Conservation (phyloP, 2,888 invertebrate genomes). For the Apodemia mormo region DNA sequence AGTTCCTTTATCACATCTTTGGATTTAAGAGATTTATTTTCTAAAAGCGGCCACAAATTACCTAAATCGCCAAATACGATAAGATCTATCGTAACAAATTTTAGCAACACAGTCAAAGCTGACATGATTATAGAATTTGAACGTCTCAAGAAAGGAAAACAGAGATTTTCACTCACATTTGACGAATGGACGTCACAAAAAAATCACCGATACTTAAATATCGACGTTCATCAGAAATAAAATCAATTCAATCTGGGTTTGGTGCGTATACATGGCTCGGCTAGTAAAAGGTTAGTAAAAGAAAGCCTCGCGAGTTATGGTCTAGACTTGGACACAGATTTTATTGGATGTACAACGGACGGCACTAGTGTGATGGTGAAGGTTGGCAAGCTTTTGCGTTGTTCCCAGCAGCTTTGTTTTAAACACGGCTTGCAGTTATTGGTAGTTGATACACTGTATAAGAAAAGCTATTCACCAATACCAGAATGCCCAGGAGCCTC, state of each 20-base stretch:
- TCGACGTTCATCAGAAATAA: background rate
- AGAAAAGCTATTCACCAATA: background rate
- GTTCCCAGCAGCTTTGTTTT: slow-evolving; percentile 4
- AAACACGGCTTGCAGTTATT: slow-evolving; percentile 8
- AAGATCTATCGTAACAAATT: background rate
- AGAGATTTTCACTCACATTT: slow-evolving; percentile 2
- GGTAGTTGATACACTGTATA: background rate
- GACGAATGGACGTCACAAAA: slow-evolving; percentile 22
- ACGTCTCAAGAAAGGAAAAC: background rate
- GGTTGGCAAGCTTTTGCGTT: slow-evolving; percentile 1
- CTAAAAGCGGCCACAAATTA: background rate
- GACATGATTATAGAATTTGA: slow-evolving; percentile 1
- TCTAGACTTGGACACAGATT: background rate
- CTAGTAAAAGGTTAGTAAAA: no score
- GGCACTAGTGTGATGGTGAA: slow-evolving; percentile 20
- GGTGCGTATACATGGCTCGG: slow-evolving; percentile 16
- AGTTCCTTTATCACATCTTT: no score
- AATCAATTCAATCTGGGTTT: slow-evolving; percentile 14
- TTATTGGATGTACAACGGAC: slow-evolving; percentile 10
- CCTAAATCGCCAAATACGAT: slow-evolving; percentile 13
- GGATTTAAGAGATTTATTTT: no score
- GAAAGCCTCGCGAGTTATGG: background rate
- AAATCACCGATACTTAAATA: slow-evolving; percentile 2
- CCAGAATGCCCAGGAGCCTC: background rate
- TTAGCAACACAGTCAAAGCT: background rate